Evolutionary conservation across 2,797 vertebrate genomes (phyloP), one percentile per base, ranked within the genome.

Genomic region (Propithecus deckenii): DNA sequence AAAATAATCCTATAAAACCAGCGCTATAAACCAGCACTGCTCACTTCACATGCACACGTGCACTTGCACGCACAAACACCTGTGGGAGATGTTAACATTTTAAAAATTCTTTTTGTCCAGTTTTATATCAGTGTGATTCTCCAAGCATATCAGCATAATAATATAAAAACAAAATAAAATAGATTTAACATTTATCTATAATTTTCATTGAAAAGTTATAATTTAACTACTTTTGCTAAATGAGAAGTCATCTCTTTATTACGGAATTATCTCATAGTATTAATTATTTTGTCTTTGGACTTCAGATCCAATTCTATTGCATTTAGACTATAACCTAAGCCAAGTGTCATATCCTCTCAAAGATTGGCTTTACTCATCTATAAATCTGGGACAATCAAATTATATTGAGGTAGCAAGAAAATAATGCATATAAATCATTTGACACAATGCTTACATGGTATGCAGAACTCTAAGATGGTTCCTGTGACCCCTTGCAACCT

Each of bases 21-120:
- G 10, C 38, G 9, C 4, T 48, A 67, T 35, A 30, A 67, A 4
- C 1, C 1, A 69, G 25, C 13, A 12, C 32, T 65, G 86, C 32
- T 80, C 35, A 48, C 28, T 75, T 17, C 69, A 13, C 23, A 13
- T 2, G 2, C 11, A 22, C 8, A 1, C 1, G 61, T 13, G 72
- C 0, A 18, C 7, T 7, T n/a, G 32, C 1, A 6, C 1, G 3
- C 32, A 8, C 63, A 65, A 6, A 41, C 8, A 48, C 41, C 0
- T 2, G 11, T 80, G 7, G 4, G 7, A 46, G 4, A 67, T 28
- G 25, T 11, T 80, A 67, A 75, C 15, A 75, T 63, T 69, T 63
- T 48, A 76, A 11, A 93, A 86, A 6, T 12, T 65, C 32, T 4
- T 87, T 4, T 8, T 67, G 7, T 72, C 14, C 23, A 61, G 5